These are phyloP conservation scores for Enchytraeus crypticus DNA, from an alignment of 2,888 invertebrate species.

Conservation along the genomic window DNA sequence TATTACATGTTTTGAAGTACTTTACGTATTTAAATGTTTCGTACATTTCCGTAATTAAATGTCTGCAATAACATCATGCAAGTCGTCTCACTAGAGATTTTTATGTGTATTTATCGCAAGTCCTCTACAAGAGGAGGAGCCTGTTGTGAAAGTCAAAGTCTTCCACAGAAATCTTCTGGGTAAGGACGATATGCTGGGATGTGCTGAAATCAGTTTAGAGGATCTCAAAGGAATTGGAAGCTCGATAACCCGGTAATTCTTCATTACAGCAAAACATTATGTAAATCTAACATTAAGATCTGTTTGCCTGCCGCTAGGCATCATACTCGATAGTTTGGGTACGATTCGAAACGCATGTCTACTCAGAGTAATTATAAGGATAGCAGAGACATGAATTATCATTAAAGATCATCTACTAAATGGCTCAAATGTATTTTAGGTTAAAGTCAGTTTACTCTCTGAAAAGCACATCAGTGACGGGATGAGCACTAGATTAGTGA, in stretches of 20 bases:
- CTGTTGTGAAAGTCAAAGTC: slow-evolving; percentile 58
- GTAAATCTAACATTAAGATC: background rate
- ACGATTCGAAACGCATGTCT: background rate
- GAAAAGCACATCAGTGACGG: too few species aligned
- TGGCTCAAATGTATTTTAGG: too few species aligned
- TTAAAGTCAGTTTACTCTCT: too few species aligned
- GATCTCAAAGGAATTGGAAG: slow-evolving; percentile 84
- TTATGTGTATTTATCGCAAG: too few species aligned
- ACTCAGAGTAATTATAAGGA: background rate
- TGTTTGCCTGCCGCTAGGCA: too few species aligned
- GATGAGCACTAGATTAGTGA: too few species aligned
- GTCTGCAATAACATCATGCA: too few species aligned
- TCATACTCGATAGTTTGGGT: background rate
- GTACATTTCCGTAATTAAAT: too few species aligned
- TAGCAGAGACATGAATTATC: background rate
- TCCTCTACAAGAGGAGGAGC: slow-evolving; percentile 1
- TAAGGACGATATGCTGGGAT: slow-evolving; percentile 84
- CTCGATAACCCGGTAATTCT: slow-evolving; percentile 63
- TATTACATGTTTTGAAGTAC: too few species aligned
- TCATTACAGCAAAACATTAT: background rate
- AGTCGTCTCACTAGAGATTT: too few species aligned
- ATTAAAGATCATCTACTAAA: too few species aligned
- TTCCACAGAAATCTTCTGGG: slow-evolving; percentile 81
- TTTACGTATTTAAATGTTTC: too few species aligned
- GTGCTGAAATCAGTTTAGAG: slow-evolving; percentile 73